Conservation (phyloP, 2,797 vertebrate species). For the Podargus strigoides region DNA sequence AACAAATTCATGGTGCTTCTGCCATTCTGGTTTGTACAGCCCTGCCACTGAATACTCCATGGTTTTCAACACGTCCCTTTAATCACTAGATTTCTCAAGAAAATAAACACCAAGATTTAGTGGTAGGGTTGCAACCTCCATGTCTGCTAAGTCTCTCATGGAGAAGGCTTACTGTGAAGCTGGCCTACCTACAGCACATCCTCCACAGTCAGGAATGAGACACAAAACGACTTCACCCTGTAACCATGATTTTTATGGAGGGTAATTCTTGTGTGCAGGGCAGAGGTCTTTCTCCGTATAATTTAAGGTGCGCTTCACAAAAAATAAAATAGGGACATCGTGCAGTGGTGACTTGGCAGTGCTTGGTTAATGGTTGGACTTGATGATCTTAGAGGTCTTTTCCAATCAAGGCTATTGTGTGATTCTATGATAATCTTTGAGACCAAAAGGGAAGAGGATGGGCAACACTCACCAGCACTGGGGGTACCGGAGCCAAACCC, state of each 20-base stretch:
- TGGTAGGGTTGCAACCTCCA: neutral
- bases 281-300: neutral
- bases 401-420: too few species aligned
- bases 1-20: neutral
- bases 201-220: neutral
- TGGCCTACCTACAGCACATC: accelerated
- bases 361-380: too few species aligned
- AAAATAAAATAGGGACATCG: too few species aligned
- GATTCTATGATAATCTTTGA: too few species aligned
- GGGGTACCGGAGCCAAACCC: constrained; percentile 80
- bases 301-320: neutral
- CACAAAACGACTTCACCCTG: neutral
- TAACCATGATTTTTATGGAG: neutral
- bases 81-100: neutral
- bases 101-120: neutral
- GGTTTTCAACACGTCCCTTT: neutral
- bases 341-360: too few species aligned
- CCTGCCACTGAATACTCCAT: neutral
- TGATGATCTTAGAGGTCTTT: too few species aligned
- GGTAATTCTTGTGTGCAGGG: accelerated
- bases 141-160: neutral
- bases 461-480: constrained; percentile 39
- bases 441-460: neutral
- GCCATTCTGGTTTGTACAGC: neutral
- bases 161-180: neutral